phyloP scores from a whole-genome alignment of 2,113 vertebrate species.

The Peromyscus leucopus region DNA sequence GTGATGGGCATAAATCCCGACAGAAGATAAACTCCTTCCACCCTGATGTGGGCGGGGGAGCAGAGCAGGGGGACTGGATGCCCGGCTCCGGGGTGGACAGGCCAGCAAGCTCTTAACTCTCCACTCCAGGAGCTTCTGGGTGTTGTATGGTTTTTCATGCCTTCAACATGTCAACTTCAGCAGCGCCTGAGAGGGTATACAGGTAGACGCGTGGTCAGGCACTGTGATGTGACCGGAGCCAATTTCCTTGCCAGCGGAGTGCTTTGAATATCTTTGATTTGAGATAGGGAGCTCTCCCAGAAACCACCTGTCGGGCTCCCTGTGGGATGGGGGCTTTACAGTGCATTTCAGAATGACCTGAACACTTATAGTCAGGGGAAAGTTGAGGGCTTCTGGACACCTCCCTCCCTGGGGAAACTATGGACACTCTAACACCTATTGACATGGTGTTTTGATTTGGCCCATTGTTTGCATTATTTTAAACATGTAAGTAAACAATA shows the following conservation, averaged over 20 bases:
- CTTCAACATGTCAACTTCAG: neutral
- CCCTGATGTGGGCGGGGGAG: neutral
- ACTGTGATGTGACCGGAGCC: neutral
- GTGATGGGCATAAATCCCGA: neutral
- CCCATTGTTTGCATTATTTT: neutral
- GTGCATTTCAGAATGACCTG: neutral
- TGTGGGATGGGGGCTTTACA: neutral
- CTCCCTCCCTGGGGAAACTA: neutral
- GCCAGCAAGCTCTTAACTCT: neutral
- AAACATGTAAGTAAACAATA: neutral
- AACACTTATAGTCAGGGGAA: neutral
- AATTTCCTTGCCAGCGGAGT: neutral
- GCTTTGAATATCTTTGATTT: neutral
- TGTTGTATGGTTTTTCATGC: too few relatives aligned
- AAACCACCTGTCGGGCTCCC: neutral
- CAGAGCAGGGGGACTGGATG: neutral
- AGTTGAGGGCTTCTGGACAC: neutral
- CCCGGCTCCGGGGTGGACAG: neutral
- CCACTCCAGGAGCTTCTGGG: neutral
- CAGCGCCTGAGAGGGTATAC: too few relatives aligned
- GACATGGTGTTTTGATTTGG: neutral
- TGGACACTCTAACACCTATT: neutral
- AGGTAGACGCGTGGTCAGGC: rapidly evolving
- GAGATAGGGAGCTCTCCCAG: neutral
- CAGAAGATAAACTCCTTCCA: neutral